Evolutionary conservation across 2,797 vertebrate genomes (phyloP).

Genomic region (Poeciliopsis presidionis): DNA sequence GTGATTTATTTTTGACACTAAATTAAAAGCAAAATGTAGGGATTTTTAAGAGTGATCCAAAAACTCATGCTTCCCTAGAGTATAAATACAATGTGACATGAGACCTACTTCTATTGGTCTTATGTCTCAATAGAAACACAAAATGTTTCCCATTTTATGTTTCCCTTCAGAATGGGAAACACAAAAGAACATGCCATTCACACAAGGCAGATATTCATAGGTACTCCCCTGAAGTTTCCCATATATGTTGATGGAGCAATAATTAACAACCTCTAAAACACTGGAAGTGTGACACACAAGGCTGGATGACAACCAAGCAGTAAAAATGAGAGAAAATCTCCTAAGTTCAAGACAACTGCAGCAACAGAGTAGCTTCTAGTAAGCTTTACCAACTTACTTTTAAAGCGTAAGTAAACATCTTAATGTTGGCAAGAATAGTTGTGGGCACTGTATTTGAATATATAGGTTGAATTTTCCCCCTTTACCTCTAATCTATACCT

Average conservation of each 20-base stretch:
- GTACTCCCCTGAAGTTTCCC: not conserved
- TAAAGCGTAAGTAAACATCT: not conserved
- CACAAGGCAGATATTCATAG: not conserved
- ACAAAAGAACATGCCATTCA: not conserved
- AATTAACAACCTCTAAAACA: not conserved
- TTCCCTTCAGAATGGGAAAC: not conserved
- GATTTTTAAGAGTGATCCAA: not conserved
- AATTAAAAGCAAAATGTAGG: not conserved
- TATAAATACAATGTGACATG: not conserved
- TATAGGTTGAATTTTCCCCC: not conserved
- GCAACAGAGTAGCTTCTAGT: not conserved
- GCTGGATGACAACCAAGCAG: not conserved
- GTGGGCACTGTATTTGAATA: not conserved
- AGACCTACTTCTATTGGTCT: not conserved
- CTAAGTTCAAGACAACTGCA: not conserved
- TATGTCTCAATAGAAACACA: no score
- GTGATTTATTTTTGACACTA: not conserved
- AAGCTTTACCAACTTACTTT: not conserved
- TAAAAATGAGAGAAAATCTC: not conserved
- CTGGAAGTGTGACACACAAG: not conserved
- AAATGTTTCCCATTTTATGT: no score
- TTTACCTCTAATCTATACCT: constrained; percentile 14
- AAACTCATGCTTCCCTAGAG: not conserved
- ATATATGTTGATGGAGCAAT: not conserved
- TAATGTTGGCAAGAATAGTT: not conserved